Conservation (phyloP, 2,888 invertebrate species). For the Acrobasis consociella region DNA sequence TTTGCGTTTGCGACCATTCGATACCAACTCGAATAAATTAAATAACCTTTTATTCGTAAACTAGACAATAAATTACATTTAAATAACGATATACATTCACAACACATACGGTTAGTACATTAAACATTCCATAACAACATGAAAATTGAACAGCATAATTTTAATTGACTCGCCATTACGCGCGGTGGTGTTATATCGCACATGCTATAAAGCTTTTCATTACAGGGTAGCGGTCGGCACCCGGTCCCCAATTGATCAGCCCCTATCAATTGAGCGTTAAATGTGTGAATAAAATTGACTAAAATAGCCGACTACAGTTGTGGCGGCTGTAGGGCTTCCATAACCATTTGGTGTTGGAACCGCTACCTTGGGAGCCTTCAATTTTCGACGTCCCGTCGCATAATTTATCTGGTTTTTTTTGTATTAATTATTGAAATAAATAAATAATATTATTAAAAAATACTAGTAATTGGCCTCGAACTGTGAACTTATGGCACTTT, state of each 20-base stretch:
- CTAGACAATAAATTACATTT: too few species aligned
- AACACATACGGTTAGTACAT: too few species aligned
- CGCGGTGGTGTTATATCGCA: neutral
- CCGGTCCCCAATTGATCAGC: conserved; percentile 64
- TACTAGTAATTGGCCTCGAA: too few species aligned
- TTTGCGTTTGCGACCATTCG: too few species aligned
- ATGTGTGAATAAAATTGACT: conserved; percentile 75
- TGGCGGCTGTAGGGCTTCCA: conserved; percentile 49
- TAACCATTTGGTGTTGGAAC: neutral
- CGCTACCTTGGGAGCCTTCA: neutral
- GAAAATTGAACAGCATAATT: conserved; percentile 1
- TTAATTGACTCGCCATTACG: conserved; percentile 1
- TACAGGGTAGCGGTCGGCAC: conserved; percentile 38
- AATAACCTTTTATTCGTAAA: too few species aligned
- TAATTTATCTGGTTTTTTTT: too few species aligned
- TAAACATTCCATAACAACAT: neutral
- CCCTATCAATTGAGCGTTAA: conserved; percentile 79
- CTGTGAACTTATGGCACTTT: too few species aligned
- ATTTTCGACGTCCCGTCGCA: too few species aligned
- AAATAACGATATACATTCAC: too few species aligned
- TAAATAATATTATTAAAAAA: too few species aligned
- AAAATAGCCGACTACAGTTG: conserved; percentile 55
- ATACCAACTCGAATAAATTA: too few species aligned
- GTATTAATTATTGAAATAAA: too few species aligned
- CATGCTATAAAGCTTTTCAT: conserved; percentile 33